Conservation (phyloP, 2,113 vertebrate genomes). For the Dromiciops gliroides region DNA sequence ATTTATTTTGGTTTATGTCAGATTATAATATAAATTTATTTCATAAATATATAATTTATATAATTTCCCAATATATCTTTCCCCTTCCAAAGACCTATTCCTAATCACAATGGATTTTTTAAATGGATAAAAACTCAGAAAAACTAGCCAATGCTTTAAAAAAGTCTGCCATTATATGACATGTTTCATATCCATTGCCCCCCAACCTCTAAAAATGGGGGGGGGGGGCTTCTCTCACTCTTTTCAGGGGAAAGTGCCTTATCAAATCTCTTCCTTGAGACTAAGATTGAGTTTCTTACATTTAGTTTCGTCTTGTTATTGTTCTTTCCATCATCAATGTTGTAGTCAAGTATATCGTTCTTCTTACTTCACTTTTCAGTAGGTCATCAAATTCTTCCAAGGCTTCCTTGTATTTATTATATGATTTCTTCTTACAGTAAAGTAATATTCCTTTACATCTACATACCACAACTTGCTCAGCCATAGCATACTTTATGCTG, state of each 20-base stretch:
- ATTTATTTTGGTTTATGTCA: not conserved
- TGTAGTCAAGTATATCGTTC: not conserved
- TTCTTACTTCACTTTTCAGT: not conserved
- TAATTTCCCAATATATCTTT: not conserved
- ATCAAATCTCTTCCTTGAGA: not conserved
- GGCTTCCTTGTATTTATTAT: not conserved
- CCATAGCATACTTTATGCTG: not conserved
- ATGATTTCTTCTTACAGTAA: not conserved
- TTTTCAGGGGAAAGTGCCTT: not conserved
- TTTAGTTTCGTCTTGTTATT: not conserved
- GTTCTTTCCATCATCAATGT: not conserved
- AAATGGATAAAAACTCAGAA: not conserved
- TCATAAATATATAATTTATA: not conserved
- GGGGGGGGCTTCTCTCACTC: not conserved
- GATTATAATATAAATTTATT: not conserved
- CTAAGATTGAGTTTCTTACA: not conserved
- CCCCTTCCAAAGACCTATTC: not conserved
- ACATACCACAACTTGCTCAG: not conserved
- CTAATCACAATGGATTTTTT: not conserved
- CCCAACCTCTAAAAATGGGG: not conserved
- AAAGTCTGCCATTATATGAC: not conserved
- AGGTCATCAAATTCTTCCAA: not conserved
- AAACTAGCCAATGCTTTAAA: not conserved
- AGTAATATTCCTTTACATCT: not conserved
- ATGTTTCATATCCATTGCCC: not conserved